Conservation (phyloP, 2,797 vertebrate genomes). For the Gouania willdenowi region DNA sequence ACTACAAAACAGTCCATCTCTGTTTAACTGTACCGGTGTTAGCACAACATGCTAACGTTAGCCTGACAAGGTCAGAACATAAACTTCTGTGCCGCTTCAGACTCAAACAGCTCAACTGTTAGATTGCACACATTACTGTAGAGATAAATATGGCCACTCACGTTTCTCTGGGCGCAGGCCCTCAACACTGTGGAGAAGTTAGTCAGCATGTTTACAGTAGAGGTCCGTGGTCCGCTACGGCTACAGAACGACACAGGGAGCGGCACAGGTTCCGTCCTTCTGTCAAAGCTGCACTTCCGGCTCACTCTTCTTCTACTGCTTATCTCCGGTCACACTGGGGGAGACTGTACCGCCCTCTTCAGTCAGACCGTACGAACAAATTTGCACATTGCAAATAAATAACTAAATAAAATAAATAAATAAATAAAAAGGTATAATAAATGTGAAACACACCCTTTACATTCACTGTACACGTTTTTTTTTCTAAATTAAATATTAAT, state of each 20-base stretch:
- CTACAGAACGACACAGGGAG: not conserved
- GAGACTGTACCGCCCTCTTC: no score
- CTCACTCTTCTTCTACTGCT: conserved; percentile 25
- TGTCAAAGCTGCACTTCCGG: conserved; percentile 38
- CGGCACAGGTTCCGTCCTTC: conserved; percentile 44
- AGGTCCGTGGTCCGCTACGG: not conserved
- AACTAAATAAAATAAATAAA: no score
- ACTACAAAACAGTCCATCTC: not conserved
- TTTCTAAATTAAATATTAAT: no score
- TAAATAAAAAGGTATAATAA: no score
- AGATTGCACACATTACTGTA: accelerated
- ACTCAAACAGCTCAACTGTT: not conserved
- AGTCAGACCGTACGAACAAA: no score
- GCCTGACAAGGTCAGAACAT: conserved; percentile 67
- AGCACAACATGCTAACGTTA: conserved; percentile 42
- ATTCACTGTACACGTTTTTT: no score
- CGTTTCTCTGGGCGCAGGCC: conserved; percentile 63
- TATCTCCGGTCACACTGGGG: not conserved
- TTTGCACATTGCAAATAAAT: no score
- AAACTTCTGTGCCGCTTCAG: not conserved
- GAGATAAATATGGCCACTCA: conserved; percentile 38
- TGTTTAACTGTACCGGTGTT: conserved; percentile 15
- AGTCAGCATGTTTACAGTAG: conserved; percentile 68
- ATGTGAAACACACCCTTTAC: no score
- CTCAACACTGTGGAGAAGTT: conserved; percentile 69